These are phyloP conservation scores for Pithys albifrons DNA, from an alignment of 2,113 vertebrate species.

Conservation along the genomic window DNA sequence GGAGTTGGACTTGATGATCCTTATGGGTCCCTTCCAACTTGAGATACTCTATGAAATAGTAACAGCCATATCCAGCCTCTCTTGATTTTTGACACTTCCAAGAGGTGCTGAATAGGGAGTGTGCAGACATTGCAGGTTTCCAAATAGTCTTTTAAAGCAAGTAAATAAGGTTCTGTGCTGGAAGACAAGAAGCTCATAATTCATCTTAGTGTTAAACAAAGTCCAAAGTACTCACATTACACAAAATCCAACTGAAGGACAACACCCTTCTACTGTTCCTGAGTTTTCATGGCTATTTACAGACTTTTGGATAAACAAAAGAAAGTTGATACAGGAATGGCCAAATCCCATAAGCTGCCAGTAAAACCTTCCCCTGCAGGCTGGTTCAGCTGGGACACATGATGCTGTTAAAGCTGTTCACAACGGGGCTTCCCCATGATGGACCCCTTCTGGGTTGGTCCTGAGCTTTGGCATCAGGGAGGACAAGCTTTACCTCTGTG, in stretches of 20 bases:
- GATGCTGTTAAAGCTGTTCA: background rate
- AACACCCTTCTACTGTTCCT: conserved; percentile 14
- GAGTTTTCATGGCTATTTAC: background rate
- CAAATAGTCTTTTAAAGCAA: background rate
- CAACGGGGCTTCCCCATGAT: rapidly evolving
- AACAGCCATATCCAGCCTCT: background rate
- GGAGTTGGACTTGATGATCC: background rate
- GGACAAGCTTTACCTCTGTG: rapidly evolving
- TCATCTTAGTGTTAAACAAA: background rate
- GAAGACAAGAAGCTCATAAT: background rate
- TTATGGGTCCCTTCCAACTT: background rate
- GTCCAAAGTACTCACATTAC: conserved; percentile 21
- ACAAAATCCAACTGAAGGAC: background rate
- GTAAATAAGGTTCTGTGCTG: background rate
- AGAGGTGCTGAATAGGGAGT: background rate
- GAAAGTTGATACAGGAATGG: background rate
- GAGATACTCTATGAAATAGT: background rate
- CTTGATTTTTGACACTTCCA: background rate
- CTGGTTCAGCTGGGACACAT: background rate
- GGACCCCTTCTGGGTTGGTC: rapidly evolving
- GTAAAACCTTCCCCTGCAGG: background rate
- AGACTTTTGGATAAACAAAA: background rate
- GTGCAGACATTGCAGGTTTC: background rate
- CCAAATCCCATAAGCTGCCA: background rate
- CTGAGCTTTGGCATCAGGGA: background rate